Evolutionary conservation across 1,140 invertebrate genomes (phyloP).

Genomic region (Bradysia coprophila): DNA sequence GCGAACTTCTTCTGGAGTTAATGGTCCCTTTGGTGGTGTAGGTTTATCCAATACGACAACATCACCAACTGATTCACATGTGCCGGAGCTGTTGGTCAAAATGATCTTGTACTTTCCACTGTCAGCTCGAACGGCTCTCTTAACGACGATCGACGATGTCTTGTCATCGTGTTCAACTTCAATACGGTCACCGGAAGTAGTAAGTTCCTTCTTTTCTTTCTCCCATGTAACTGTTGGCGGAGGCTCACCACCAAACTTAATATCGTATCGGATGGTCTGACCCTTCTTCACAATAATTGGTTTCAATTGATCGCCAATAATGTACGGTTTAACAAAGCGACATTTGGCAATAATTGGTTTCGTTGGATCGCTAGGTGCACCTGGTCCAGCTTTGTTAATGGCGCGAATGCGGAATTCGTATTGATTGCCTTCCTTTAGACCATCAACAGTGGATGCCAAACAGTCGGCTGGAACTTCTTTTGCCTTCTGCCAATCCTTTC

Average conservation of each 20-base stretch:
- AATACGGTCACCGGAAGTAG: conserved; percentile 44
- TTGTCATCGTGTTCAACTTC: conserved; percentile 79
- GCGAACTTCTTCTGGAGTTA: conserved; percentile 72
- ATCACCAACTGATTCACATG: conserved; percentile 63
- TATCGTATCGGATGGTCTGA: conserved; percentile 71
- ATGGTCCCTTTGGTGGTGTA: conserved; percentile 61
- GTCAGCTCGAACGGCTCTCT: conserved; percentile 67
- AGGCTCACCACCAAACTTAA: conserved; percentile 88
- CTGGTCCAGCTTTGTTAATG: conserved; percentile 88
- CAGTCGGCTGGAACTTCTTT: conserved; percentile 63
- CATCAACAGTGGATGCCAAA: conserved; percentile 58
- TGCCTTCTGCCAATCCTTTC: conserved; percentile 70
- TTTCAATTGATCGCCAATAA: conserved; percentile 69
- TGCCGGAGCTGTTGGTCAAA: conserved; percentile 67
- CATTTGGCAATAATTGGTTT: conserved; percentile 92
- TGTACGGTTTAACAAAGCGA: conserved; percentile 85
- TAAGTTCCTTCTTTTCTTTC: conserved; percentile 48
- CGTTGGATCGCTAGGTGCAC: conserved; percentile 84
- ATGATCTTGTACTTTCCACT: conserved; percentile 80
- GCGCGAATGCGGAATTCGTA: conserved; percentile 95
- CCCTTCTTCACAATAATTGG: conserved; percentile 86
- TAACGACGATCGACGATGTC: conserved; percentile 79
- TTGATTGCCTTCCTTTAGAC: conserved; percentile 82
- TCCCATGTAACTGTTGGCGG: conserved; percentile 80
- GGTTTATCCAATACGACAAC: conserved; percentile 84